phyloP scores from a whole-genome alignment of 2,113 vertebrate genomes.

The Megaleporinus macrocephalus region DNA sequence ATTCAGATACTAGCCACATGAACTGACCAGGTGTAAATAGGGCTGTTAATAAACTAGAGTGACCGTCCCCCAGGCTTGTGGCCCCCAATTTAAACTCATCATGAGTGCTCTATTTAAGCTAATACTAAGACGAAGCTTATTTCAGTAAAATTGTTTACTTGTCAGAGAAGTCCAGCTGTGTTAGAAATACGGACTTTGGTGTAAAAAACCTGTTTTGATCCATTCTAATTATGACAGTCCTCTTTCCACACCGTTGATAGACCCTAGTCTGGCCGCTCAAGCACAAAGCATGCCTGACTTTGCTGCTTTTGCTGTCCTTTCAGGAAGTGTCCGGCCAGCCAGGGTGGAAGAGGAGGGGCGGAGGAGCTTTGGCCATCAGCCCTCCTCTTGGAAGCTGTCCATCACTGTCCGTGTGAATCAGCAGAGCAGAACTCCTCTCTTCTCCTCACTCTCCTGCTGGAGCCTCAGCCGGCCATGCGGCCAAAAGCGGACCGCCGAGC shows the following conservation, averaged over 20 bases:
- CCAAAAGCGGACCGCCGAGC: slow-evolving; percentile 61
- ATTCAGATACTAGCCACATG: too few species aligned
- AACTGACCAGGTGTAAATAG: too few species aligned
- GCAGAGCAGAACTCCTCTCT: slow-evolving; percentile 73
- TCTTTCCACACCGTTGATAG: slow-evolving; percentile 56
- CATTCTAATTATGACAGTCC: slow-evolving; percentile 1
- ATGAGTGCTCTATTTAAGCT: too few species aligned
- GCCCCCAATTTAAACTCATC: too few species aligned
- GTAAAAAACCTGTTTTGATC: neutral
- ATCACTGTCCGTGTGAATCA: slow-evolving; percentile 79
- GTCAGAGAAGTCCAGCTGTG: neutral
- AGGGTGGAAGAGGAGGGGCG: slow-evolving; percentile 52
- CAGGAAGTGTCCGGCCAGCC: slow-evolving; percentile 73
- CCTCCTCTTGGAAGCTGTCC: slow-evolving; percentile 77
- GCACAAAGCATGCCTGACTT: slow-evolving; percentile 60
- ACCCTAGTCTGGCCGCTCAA: slow-evolving; percentile 58
- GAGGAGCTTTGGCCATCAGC: slow-evolving; percentile 70
- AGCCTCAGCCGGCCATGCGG: slow-evolving; percentile 66
- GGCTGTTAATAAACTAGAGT: too few species aligned
- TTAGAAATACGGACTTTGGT: neutral
- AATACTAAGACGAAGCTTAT: too few species aligned
- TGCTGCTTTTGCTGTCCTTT: slow-evolving; percentile 64
- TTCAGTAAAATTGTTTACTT: too few species aligned
- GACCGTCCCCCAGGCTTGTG: too few species aligned
- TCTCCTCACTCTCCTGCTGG: slow-evolving; percentile 70